Conservation (phyloP, 2,113 vertebrate species). For the Rhinoderma darwinii region DNA sequence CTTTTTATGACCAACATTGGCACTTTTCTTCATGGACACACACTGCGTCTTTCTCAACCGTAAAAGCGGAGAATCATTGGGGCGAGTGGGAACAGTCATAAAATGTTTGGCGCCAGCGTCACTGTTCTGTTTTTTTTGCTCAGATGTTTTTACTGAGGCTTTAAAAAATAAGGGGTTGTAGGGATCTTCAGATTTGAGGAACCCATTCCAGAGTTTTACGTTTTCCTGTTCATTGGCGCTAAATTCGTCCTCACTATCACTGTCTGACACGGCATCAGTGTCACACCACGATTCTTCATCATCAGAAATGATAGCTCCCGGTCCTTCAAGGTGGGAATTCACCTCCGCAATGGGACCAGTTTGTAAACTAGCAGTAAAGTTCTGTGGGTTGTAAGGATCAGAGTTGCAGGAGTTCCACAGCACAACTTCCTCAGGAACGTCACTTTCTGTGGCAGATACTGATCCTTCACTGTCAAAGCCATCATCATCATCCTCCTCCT, state of each 20-base stretch:
- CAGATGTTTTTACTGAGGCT: conserved; percentile 76
- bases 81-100: not conserved
- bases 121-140: conserved; percentile 63
- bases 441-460: conserved; percentile 71
- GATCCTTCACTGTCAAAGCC: conserved; percentile 88
- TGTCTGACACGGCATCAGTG: conserved; percentile 62
- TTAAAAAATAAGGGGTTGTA: conserved; percentile 91
- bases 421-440: conserved; percentile 69
- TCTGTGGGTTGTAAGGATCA: conserved; percentile 88
- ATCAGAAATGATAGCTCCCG: conserved; percentile 50
- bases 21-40: conserved; percentile 36
- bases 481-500: conserved; percentile 72
- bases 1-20: conserved; percentile 71
- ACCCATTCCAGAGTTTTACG: conserved; percentile 83
- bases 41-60: not conserved
- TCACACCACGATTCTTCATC: conserved; percentile 63
- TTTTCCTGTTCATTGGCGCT: conserved; percentile 82
- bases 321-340: not conserved
- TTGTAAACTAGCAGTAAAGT: conserved; percentile 83
- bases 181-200: conserved; percentile 83
- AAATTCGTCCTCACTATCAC: conserved; percentile 74
- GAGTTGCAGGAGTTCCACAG: conserved; percentile 81
- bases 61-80: not conserved
- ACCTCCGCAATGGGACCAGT: conserved; percentile 62
- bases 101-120: conserved; percentile 13